Conservation (phyloP, 1,140 invertebrate species). For the Contarinia nasturtii region DNA sequence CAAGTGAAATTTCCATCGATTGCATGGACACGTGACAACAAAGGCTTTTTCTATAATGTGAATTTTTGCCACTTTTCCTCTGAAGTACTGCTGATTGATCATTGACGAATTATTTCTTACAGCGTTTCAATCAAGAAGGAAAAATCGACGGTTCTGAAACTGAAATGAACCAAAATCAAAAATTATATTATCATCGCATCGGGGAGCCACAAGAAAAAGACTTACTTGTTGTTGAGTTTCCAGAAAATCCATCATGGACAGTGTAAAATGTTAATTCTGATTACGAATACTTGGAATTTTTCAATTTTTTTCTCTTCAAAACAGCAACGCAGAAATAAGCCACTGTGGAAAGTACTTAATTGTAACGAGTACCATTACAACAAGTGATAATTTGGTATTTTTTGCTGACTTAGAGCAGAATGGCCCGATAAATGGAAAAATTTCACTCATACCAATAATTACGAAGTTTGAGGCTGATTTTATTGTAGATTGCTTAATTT, state of each 20-base stretch:
- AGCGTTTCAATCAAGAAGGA: constrained; percentile 39
- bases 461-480: constrained; percentile 62
- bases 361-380: constrained; percentile 57
- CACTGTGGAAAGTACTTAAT: constrained; percentile 80
- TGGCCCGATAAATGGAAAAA: constrained; percentile 36
- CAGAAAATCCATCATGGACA: constrained; percentile 78
- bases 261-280: constrained; percentile 55
- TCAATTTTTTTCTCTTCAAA: constrained; percentile 30
- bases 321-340: constrained; percentile 41
- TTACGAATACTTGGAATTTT: constrained; percentile 1
- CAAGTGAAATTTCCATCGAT: constrained; percentile 83
- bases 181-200: constrained; percentile 81
- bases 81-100: no score
- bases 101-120: no score
- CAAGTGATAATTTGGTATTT: constrained; percentile 74
- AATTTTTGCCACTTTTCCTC: constrained; percentile 11
- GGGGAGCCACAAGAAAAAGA: constrained; percentile 78
- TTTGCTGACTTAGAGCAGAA: constrained; percentile 50
- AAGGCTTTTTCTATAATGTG: constrained; percentile 89
- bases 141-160: constrained; percentile 82
- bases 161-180: constrained; percentile 70
- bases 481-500: background rate
- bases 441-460: constrained; percentile 58
- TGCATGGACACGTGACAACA: constrained; percentile 89
- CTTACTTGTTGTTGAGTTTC: constrained; percentile 76